phyloP scores from a whole-genome alignment of 2,113 vertebrate species.

The Laticauda laticaudata region DNA sequence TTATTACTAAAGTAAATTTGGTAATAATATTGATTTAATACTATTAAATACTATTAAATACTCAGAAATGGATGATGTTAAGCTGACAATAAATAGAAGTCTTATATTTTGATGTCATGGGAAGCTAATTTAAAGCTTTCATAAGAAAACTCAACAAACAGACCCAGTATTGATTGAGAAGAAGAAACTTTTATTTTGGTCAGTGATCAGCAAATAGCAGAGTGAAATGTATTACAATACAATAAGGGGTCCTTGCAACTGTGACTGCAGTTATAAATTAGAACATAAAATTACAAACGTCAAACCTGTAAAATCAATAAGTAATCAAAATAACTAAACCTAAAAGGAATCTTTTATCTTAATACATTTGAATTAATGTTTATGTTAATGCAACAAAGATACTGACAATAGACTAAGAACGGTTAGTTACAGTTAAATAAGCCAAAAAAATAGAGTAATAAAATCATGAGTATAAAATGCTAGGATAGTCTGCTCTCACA shows the following conservation, averaged over 20 bases:
- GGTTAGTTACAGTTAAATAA: background rate
- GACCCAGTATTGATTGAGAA: background rate
- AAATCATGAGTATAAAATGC: background rate
- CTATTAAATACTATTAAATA: background rate
- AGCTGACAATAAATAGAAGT: background rate
- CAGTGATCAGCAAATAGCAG: background rate
- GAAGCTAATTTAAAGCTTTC: background rate
- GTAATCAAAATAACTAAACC: background rate
- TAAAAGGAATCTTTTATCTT: background rate
- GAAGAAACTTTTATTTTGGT: background rate
- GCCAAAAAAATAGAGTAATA: background rate
- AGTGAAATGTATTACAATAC: background rate
- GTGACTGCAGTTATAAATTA: background rate
- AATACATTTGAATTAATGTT: background rate
- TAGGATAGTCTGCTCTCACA: background rate
- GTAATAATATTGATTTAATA: background rate
- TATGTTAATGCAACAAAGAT: background rate
- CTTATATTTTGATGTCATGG: background rate
- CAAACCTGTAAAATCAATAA: background rate
- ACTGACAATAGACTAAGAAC: background rate
- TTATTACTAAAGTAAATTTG: background rate
- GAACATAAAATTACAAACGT: background rate
- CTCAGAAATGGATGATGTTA: background rate
- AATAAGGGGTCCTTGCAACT: background rate
- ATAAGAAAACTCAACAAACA: background rate